A percentile compares a stretch with the other conserved stretches of the same genome.
Evolutionary conservation across 2,888 invertebrate genomes (phyloP).

Genomic region (Agriopis leucophaearia): DNA sequence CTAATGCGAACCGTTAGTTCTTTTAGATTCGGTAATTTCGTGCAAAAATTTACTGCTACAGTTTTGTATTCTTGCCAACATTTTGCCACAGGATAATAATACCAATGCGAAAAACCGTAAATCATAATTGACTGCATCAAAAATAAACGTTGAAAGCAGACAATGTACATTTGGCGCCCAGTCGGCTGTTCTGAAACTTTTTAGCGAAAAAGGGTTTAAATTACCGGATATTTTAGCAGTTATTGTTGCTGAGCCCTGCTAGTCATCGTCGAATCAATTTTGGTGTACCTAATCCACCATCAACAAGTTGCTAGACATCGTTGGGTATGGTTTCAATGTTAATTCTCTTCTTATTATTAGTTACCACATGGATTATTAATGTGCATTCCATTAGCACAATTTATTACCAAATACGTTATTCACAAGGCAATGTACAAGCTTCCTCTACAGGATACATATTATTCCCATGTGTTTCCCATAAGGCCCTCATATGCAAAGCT

Average conservation of each 20-base stretch:
- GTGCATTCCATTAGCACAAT: conserved; percentile 53
- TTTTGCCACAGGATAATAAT: conserved; percentile 8
- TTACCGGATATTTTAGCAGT: conserved; percentile 29
- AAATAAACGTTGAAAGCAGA: conserved; percentile 25
- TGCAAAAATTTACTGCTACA: conserved; percentile 2
- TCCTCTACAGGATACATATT: conserved; percentile 2
- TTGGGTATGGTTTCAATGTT: conserved; percentile 55
- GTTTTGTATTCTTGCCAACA: conserved; percentile 31
- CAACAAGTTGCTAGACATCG: conserved; percentile 15
- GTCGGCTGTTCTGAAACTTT: conserved; percentile 17
- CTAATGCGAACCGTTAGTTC: conserved; percentile 20
- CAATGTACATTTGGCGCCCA: conserved; percentile 13
- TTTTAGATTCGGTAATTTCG: background rate
- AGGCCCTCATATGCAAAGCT: conserved; percentile 16
- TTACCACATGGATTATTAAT: conserved; percentile 29
- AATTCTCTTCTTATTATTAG: conserved; percentile 35
- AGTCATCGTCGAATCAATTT: conserved; percentile 25
- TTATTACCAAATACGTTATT: conserved; percentile 33
- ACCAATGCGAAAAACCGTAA: conserved; percentile 23
- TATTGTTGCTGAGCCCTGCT: conserved; percentile 22
- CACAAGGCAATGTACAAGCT: conserved; percentile 26
- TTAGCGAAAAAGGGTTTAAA: conserved; percentile 19
- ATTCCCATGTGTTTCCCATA: conserved; percentile 20
- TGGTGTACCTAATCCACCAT: background rate
- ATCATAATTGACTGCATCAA: conserved; percentile 23